A percentile compares a stretch with the other conserved stretches of the same genome.
Evolutionary conservation across 2,113 vertebrate species (phyloP).

Genomic region (Mormyrus lacerda): DNA sequence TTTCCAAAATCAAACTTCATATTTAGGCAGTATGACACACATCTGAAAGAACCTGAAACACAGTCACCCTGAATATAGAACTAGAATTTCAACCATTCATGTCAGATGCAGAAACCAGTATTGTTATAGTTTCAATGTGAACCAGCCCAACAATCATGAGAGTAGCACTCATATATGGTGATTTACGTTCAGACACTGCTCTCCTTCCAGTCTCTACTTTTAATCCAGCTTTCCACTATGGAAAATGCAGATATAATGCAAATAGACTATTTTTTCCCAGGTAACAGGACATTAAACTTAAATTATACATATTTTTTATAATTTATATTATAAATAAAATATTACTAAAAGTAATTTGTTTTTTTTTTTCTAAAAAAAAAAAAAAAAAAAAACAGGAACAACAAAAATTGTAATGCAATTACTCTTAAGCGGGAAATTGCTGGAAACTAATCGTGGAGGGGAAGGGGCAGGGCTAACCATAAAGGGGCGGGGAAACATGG

Average conservation of each 20-base stretch:
- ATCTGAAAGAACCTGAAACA: not conserved
- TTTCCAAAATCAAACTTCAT: not conserved
- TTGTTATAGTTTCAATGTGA: not conserved
- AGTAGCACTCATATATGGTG: not conserved
- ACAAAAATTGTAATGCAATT: not conserved
- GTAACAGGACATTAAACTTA: not conserved
- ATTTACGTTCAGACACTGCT: not conserved
- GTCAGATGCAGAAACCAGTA: not conserved
- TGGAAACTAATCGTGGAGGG: not conserved
- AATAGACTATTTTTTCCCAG: too few species aligned
- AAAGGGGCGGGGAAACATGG: conserved; percentile 44
- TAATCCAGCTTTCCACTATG: not conserved
- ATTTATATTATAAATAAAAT: not conserved
- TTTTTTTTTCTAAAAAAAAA: too few species aligned
- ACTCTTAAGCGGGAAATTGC: not conserved
- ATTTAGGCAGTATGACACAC: not conserved
- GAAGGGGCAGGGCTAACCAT: conserved; percentile 26
- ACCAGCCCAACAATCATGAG: not conserved
- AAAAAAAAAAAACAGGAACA: not conserved
- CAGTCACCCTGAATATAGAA: not conserved
- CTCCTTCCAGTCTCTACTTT: not conserved
- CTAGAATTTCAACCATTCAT: not conserved
- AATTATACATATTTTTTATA: not conserved
- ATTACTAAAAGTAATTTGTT: not conserved
- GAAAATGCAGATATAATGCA: not conserved